Percentiles rank a stretch among this genome's conserved stretches.
Conservation (phyloP, 2,888 invertebrate species). For the Acanthosepion lycidas region DNA sequence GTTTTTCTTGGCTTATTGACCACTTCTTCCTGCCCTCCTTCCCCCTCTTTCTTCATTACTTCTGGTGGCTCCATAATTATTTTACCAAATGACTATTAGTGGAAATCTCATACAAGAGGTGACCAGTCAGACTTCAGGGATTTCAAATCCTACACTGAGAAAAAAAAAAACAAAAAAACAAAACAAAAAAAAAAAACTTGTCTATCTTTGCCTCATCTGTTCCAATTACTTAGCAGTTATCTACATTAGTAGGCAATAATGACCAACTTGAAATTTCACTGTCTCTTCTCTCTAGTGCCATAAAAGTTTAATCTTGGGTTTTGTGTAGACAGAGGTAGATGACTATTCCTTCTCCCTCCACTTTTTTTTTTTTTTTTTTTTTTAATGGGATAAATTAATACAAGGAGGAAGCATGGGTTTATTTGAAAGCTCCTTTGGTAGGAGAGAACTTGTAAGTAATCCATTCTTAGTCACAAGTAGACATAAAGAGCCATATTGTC, state of each 20-base stretch:
- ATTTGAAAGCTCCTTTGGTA: background rate
- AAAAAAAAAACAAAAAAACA: too few relatives aligned
- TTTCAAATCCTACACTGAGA: too few relatives aligned
- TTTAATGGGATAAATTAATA: background rate
- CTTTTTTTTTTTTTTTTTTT: background rate
- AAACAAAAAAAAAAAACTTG: too few relatives aligned
- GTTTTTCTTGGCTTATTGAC: too few relatives aligned
- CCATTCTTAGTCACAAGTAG: slow-evolving; percentile 33
- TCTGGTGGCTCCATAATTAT: background rate
- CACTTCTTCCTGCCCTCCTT: background rate
- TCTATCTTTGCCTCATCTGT: background rate
- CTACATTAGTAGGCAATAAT: background rate
- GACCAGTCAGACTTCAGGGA: background rate
- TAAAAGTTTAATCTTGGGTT: background rate
- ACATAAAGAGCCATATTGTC: background rate
- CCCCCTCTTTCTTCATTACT: background rate
- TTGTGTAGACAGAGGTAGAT: background rate
- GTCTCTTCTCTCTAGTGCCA: background rate
- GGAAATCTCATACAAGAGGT: background rate
- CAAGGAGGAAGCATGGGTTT: background rate
- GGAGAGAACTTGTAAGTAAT: background rate
- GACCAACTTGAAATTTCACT: background rate
- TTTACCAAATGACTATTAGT: background rate
- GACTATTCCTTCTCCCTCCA: background rate
- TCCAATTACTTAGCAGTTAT: background rate